These are phyloP conservation scores for Caenorhabditis becei DNA, from an alignment of 2,888 invertebrate genomes.

Conservation along the genomic window DNA sequence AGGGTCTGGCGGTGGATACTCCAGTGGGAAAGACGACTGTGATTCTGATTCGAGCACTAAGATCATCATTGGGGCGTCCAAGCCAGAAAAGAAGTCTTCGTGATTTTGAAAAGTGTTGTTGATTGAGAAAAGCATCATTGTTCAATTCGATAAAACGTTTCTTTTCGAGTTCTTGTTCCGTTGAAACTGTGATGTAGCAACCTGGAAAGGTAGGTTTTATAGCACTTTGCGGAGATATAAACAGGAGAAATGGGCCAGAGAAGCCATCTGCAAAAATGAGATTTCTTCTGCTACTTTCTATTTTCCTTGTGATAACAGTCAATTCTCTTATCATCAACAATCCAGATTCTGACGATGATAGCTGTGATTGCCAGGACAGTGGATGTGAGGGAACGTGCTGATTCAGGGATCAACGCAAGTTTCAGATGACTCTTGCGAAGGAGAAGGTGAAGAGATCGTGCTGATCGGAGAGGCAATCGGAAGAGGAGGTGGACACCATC, in stretches of 20 bases:
- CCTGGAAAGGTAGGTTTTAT: neutral
- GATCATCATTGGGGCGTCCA: constrained; percentile 1
- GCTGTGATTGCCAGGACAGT: neutral
- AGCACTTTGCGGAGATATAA: constrained; percentile 3
- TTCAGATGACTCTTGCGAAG: constrained; percentile 2
- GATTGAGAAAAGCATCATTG: neutral
- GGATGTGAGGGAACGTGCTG: neutral
- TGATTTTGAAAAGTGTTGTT: neutral
- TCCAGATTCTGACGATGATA: neutral
- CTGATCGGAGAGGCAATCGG: neutral
- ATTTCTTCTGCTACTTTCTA: neutral
- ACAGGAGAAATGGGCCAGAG: neutral
- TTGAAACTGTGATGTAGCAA: neutral
- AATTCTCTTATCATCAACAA: neutral
- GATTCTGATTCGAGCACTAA: neutral
- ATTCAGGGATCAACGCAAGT: neutral
- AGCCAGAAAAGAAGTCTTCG: neutral
- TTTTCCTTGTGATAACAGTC: neutral
- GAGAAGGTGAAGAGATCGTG: constrained; percentile 1
- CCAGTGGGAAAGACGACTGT: neutral
- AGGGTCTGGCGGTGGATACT: neutral
- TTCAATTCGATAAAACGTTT: neutral
- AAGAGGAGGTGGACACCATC: neutral
- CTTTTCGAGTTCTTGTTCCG: neutral
- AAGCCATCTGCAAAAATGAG: constrained; percentile 2